Evolutionary conservation across 2,888 invertebrate genomes (phyloP), one percentile per base, ranked within the genome.

Genomic region (Oxytorus armatus): DNA sequence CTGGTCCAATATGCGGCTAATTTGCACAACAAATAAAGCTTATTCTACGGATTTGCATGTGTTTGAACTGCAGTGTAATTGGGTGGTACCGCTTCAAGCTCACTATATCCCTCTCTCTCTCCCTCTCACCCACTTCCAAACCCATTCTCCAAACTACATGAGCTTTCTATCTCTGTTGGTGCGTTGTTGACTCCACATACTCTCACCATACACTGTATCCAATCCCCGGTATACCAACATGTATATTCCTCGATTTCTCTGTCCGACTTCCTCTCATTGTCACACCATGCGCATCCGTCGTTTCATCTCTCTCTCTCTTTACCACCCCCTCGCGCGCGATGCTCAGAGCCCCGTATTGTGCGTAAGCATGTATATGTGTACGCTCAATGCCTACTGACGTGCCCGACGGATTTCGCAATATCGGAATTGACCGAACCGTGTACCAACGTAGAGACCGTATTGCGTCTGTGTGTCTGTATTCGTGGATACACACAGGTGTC

Each of bases 1-100:
- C 88, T 86, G 86, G 87, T 83, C 90, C 91, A 91, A 92, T 92
- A 91, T 91, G 89, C 89, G 90, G 90, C 91, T 91, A 91, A 91
- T 91, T 92, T 92, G 91, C 91, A 91, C 91, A 91, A 92, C 91
- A 92, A 92, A 92, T 92, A 92, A 92, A 92, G 91, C 91, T 91
- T 90, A 90, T 91, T 91, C 91, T 87, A 87, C 86, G 89, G 90
- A 92, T 92, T 92, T 92, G 92, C 92, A 92, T 92, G 90, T 91
- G 91, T 92, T 92, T 92, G 92, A 92, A 92, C 92, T 91, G 89
- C 90, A 89, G 89, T 92, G 90, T 92, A 92, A 92, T 92, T 92
- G 91, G 91, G 88, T 91, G 88, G 87, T 88, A 89, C 79, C 88
- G 88, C 86, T 88, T 86, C 65, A 65, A 65, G 33, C 74, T 66